Evolutionary conservation across 2,797 vertebrate species (phyloP).

Genomic region (Coregonus suidteri): DNA sequence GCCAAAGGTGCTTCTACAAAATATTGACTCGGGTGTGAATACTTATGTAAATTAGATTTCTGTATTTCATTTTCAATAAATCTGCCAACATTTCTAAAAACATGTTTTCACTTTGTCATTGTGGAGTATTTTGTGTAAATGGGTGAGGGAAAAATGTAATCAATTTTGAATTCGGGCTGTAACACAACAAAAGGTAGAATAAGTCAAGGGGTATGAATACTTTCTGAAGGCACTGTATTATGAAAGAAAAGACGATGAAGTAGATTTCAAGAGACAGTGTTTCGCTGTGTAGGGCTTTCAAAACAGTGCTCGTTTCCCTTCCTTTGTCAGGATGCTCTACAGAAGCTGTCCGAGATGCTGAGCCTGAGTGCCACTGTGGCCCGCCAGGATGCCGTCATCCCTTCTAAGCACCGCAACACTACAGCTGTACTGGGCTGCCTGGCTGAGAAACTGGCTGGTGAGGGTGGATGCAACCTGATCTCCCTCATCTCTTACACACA

Average conservation of each 20-base stretch:
- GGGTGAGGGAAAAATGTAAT: no score
- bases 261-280: not conserved
- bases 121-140: no score
- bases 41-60: no score
- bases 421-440: constrained; percentile 96
- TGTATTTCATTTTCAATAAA: no score
- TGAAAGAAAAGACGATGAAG: not conserved
- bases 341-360: constrained; percentile 96
- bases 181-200: no score
- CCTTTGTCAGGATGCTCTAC: constrained; percentile 88
- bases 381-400: constrained; percentile 88
- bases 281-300: not conserved
- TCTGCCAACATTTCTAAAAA: no score
- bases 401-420: constrained; percentile 96
- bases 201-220: no score
- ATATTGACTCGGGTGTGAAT: no score
- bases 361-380: constrained; percentile 89
- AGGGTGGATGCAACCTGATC: constrained; percentile 32
- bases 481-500: constrained; percentile 5
- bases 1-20: no score
- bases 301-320: not conserved
- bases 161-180: no score
- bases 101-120: no score
- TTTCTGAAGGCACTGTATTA: not conserved
- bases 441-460: constrained; percentile 97